phyloP scores from a whole-genome alignment of 2,113 vertebrate genomes.

The Columbina picui region DNA sequence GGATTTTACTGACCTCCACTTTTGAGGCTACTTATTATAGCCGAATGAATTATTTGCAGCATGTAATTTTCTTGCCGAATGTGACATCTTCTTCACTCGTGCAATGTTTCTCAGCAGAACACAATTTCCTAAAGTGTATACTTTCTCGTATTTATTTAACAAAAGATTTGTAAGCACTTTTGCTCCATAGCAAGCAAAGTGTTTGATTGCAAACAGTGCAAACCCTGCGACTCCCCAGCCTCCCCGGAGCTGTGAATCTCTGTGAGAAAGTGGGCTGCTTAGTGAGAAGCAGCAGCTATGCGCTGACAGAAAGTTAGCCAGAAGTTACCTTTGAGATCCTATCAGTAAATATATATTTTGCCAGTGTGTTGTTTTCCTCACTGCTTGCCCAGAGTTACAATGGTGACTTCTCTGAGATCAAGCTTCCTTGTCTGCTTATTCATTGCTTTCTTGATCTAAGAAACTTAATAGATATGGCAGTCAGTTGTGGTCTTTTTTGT shows the following conservation, averaged over 20 bases:
- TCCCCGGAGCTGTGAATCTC: conserved; percentile 13
- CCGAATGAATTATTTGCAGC: conserved; percentile 70
- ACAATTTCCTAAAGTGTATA: conserved; percentile 25
- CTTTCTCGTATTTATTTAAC: conserved; percentile 53
- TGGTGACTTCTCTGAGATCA: neutral
- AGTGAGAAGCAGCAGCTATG: neutral
- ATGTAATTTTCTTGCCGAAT: conserved; percentile 67
- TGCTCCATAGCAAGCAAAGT: neutral
- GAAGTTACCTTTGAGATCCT: neutral
- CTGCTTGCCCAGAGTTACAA: neutral
- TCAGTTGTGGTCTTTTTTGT: neutral
- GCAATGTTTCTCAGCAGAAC: conserved; percentile 4
- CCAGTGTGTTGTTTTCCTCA: fast-evolving
- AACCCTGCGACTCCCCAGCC: neutral
- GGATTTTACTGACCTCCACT: conserved; percentile 72
- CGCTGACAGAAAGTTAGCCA: neutral
- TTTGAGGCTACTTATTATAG: conserved; percentile 69
- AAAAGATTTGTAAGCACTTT: conserved; percentile 43
- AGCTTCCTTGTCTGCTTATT: neutral
- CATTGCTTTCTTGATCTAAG: neutral
- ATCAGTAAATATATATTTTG: neutral
- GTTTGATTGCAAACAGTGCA: conserved; percentile 29
- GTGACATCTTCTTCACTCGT: conserved; percentile 33
- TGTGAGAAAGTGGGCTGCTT: neutral
- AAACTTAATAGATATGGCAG: neutral